A percentile compares a stretch with the other conserved stretches of the same genome.
phyloP scores from a whole-genome alignment of 2,113 vertebrate genomes.

The Trichomycterus rosablanca region DNA sequence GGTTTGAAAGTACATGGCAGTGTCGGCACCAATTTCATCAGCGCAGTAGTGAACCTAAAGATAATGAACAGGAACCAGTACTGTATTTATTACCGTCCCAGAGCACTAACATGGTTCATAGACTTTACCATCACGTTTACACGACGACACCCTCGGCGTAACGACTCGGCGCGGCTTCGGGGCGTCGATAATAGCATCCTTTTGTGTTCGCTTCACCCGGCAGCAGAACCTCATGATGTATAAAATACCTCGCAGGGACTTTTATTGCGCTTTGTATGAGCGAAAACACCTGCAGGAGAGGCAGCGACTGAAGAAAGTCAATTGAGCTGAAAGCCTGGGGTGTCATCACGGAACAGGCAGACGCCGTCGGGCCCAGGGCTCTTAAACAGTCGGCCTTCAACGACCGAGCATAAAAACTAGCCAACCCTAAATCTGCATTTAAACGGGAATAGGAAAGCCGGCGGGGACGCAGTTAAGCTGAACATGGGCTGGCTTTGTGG shows the following conservation, averaged over 20 bases:
- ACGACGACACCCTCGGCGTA: slow-evolving; percentile 13
- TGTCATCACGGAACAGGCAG: slow-evolving; percentile 33
- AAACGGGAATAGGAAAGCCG: slow-evolving; percentile 7
- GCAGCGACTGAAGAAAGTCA: slow-evolving; percentile 30
- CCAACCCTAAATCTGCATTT: slow-evolving; percentile 25
- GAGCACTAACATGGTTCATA: slow-evolving; percentile 2
- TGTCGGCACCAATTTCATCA: too few species aligned
- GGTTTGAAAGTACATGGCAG: too few species aligned
- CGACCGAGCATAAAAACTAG: slow-evolving; percentile 18
- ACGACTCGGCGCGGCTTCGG: slow-evolving; percentile 22
- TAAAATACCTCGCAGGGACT: slow-evolving; percentile 1
- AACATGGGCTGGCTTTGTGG: not conserved
- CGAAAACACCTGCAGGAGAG: slow-evolving; percentile 23
- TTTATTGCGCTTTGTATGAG: slow-evolving; percentile 14
- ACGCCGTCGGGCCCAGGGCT: slow-evolving; percentile 21
- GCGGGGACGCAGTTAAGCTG: not conserved
- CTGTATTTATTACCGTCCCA: not conserved
- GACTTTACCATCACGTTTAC: not conserved
- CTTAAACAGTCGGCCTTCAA: not conserved
- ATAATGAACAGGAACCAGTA: too few species aligned
- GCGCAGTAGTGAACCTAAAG: too few species aligned
- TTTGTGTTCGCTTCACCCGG: slow-evolving; percentile 18
- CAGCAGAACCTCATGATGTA: not conserved
- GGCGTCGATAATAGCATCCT: slow-evolving; percentile 16
- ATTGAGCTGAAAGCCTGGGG: slow-evolving; percentile 39